phyloP scores from a whole-genome alignment of 92 coral and sea anemone genomes.

The Siderastrea radians region DNA sequence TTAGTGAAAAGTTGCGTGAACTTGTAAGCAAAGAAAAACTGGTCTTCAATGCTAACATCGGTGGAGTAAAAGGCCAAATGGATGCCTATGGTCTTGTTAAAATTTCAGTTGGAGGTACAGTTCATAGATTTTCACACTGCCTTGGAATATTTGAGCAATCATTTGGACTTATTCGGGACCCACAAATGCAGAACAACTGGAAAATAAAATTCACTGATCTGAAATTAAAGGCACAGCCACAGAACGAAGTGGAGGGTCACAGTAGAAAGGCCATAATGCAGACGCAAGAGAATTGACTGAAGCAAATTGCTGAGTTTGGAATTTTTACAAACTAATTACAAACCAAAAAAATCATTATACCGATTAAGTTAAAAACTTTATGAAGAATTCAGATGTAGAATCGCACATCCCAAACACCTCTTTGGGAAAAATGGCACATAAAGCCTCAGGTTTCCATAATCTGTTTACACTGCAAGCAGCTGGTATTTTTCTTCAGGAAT shows the following conservation, averaged over 20 bases:
- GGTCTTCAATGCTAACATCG: constrained; percentile 79
- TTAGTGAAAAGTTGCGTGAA: constrained; percentile 83
- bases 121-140: constrained; percentile 83
- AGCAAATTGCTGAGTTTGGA: background rate
- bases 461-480: too few relatives aligned
- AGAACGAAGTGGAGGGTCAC: constrained; percentile 47
- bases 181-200: constrained; percentile 92
- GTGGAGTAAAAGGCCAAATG: constrained; percentile 79
- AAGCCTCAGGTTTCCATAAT: too few relatives aligned
- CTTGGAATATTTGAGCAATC: constrained; percentile 97
- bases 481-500: too few relatives aligned
- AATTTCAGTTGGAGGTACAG: constrained; percentile 91
- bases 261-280: constrained; percentile 31
- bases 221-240: constrained; percentile 84
- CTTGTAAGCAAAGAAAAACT: constrained; percentile 83
- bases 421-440: too few relatives aligned
- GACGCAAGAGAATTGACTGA: background rate
- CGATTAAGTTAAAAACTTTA: too few relatives aligned
- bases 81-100: constrained; percentile 90
- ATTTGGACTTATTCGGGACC: constrained; percentile 95
- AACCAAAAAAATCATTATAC: background rate
- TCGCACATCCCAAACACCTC: too few relatives aligned
- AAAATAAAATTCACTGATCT: constrained; percentile 95
- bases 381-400: too few relatives aligned
- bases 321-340: too few relatives aligned